phyloP scores from a whole-genome alignment of 2,888 invertebrate genomes.

The Pristionchus arcanus region DNA sequence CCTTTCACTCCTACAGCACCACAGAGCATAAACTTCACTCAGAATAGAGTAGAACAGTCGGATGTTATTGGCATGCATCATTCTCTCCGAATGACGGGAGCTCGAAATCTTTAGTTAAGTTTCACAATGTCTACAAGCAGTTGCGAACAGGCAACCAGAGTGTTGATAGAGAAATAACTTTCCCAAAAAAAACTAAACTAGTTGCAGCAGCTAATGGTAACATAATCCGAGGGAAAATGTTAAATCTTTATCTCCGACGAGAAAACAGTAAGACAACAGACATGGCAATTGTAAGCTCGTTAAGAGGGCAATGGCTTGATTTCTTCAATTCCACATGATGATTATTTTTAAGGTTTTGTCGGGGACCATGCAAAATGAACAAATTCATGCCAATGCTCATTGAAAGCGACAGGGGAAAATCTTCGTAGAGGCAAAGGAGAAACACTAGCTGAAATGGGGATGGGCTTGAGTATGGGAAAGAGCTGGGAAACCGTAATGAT shows the following conservation, averaged over 20 bases:
- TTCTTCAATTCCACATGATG: background rate
- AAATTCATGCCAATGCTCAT: background rate
- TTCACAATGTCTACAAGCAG: no score
- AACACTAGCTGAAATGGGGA: constrained; percentile 45
- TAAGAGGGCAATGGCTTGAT: background rate
- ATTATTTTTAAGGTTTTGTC: background rate
- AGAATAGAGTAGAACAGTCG: no score
- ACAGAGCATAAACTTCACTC: no score
- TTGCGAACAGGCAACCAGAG: no score
- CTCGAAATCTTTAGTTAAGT: no score
- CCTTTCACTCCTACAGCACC: no score
- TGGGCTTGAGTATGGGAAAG: constrained; percentile 29
- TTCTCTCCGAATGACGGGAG: no score
- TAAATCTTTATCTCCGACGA: background rate
- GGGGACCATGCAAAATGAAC: background rate
- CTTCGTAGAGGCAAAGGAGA: background rate
- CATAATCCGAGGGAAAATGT: background rate
- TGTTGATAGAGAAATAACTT: no score
- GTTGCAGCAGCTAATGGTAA: no score
- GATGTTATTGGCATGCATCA: no score
- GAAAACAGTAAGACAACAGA: background rate
- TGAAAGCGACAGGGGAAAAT: constrained; percentile 31
- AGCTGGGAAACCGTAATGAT: constrained; percentile 31
- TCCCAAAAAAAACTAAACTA: no score
- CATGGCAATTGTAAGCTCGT: background rate